These are phyloP conservation scores for Trigoniulus corallinus DNA, from an alignment of 1,140 invertebrate genomes.

Conservation along the genomic window DNA sequence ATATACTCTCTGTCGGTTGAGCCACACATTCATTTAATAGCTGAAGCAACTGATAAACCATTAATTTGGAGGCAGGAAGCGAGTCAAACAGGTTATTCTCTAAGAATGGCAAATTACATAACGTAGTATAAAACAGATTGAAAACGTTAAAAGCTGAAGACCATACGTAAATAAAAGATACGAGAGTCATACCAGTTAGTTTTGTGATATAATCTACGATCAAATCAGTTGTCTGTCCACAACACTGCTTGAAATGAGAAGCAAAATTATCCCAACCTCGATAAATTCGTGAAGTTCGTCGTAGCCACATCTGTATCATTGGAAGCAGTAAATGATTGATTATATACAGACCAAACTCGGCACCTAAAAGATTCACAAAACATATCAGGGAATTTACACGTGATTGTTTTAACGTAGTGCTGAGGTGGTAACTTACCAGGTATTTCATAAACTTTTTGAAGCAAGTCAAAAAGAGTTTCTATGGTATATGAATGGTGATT, in stretches of 20 bases:
- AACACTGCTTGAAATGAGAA: conserved; percentile 82
- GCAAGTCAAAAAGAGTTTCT: too few relatives aligned
- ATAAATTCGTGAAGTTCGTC: conserved; percentile 45
- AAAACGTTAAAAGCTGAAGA: too few relatives aligned
- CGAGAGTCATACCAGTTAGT: too few relatives aligned
- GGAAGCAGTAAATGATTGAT: conserved; percentile 76
- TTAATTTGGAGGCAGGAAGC: conserved; percentile 40
- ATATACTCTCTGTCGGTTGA: conserved; percentile 69
- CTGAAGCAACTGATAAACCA: conserved; percentile 69
- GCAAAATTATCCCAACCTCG: conserved; percentile 52
- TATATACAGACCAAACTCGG: conserved; percentile 71
- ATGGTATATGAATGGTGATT: too few relatives aligned
- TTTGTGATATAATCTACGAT: conserved; percentile 57
- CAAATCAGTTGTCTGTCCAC: conserved; percentile 72
- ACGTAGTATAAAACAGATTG: too few relatives aligned
- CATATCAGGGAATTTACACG: too few relatives aligned
- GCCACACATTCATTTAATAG: conserved; percentile 79
- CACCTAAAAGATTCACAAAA: conserved; percentile 34
- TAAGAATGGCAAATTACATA: too few relatives aligned
- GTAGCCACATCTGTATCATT: conserved; percentile 74
- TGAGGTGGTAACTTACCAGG: too few relatives aligned
- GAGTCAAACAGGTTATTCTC: not conserved
- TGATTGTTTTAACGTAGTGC: too few relatives aligned
- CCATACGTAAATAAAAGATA: too few relatives aligned
- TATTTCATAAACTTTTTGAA: too few relatives aligned